phyloP scores from a whole-genome alignment of 92 coral and sea anemone species.

The Muricea muricata region DNA sequence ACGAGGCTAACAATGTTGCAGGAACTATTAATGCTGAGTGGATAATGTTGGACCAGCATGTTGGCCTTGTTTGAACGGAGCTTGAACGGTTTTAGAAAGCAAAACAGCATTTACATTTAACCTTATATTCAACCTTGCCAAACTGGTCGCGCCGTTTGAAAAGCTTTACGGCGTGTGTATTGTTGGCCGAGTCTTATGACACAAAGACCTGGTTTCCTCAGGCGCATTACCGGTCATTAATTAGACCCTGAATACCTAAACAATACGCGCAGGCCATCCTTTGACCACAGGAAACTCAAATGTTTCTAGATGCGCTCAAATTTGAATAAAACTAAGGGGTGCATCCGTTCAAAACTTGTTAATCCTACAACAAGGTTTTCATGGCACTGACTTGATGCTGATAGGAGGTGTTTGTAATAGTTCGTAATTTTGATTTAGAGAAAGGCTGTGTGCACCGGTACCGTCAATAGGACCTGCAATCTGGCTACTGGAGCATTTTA shows the following conservation, averaged over 20 bases:
- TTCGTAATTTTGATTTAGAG: not conserved
- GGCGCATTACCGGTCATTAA: not conserved
- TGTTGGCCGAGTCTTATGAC: not conserved
- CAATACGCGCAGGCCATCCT: not conserved
- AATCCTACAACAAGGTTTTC: not conserved
- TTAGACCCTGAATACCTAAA: not conserved
- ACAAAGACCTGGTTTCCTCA: constrained; percentile 6
- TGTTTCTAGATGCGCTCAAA: not conserved
- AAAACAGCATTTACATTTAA: too few species aligned
- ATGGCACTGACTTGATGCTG: not conserved
- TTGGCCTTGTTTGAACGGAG: too few species aligned
- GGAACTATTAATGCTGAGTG: too few species aligned
- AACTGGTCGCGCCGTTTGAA: not conserved
- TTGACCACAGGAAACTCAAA: constrained; percentile 8
- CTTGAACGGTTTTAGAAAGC: too few species aligned
- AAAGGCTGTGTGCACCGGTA: not conserved
- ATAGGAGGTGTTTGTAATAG: not conserved
- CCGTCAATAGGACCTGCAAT: constrained; percentile 23
- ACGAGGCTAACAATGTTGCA: too few species aligned
- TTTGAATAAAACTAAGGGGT: constrained; percentile 10
- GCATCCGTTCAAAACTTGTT: not conserved
- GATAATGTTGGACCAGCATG: too few species aligned
- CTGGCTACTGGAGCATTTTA: constrained; percentile 41
- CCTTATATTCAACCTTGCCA: not conserved
- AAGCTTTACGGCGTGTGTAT: not conserved